Evolutionary conservation across 2,113 vertebrate genomes (phyloP).

Genomic region (Nanorana parkeri): DNA sequence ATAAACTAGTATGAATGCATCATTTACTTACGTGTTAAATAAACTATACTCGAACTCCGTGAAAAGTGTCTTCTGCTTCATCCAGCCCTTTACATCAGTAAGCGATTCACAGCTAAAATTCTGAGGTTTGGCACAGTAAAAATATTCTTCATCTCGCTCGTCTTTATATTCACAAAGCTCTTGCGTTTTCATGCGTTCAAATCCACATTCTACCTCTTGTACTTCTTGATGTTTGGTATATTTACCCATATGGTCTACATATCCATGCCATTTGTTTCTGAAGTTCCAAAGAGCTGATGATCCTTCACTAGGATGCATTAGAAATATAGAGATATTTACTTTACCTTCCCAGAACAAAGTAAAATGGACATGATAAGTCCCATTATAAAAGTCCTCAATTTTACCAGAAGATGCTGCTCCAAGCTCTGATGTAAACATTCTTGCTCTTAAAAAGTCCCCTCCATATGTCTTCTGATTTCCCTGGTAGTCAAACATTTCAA

Average conservation of each 20-base stretch:
- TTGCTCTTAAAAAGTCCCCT: slow-evolving; percentile 18
- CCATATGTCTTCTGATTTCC: slow-evolving; percentile 3
- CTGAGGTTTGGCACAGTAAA: slow-evolving; percentile 49
- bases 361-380: slow-evolving; percentile 25
- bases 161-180: slow-evolving; percentile 59
- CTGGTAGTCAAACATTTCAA: background rate
- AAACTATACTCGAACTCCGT: background rate
- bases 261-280: slow-evolving; percentile 15
- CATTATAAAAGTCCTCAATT: background rate
- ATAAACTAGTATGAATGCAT: no score
- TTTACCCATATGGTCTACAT: slow-evolving; percentile 4
- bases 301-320: background rate
- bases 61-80: background rate
- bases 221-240: background rate
- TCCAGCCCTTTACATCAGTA: background rate
- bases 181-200: background rate
- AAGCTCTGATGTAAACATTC: slow-evolving; percentile 1
- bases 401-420: slow-evolving; percentile 8
- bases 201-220: background rate
- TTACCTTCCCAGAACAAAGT: slow-evolving; percentile 4
- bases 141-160: slow-evolving; percentile 59
- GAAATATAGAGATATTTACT: background rate
- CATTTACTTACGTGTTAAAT: slow-evolving; percentile 14
- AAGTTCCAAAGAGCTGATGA: background rate
- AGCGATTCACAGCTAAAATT: background rate